Percentiles rank a stretch among this genome's conserved stretches.
Conservation (phyloP, 1,140 invertebrate genomes). For the Drosophila kepulauana region DNA sequence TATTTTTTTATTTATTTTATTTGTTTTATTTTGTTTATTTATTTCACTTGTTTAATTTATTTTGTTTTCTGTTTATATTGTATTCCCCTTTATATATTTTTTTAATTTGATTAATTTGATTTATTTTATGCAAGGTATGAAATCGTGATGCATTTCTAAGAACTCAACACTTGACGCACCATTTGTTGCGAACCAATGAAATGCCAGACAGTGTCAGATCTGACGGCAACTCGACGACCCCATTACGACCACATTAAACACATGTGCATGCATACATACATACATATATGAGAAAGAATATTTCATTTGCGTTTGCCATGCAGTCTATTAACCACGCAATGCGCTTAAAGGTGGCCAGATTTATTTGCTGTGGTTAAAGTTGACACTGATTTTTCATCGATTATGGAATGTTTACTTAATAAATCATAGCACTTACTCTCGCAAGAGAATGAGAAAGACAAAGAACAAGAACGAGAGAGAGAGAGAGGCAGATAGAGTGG, state of each 20-base stretch:
- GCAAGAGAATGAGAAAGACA: background rate
- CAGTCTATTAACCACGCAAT: conserved; percentile 69
- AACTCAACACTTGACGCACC: conserved; percentile 42
- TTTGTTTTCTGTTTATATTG: too few species aligned
- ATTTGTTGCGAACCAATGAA: conserved; percentile 73
- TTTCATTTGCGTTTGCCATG: conserved; percentile 50
- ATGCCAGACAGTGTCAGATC: conserved; percentile 62
- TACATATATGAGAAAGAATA: conserved; percentile 32
- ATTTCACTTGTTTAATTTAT: too few species aligned
- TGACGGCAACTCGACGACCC: conserved; percentile 53
- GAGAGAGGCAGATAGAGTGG: conserved; percentile 20
- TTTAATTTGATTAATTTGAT: too few species aligned
- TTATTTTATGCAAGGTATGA: conserved; percentile 1
- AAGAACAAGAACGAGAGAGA: background rate
- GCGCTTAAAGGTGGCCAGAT: conserved; percentile 67
- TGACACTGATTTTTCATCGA: conserved; percentile 54
- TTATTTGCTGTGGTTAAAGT: conserved; percentile 51
- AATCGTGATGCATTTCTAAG: background rate
- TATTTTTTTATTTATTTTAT: too few species aligned
- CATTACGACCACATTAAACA: conserved; percentile 15
- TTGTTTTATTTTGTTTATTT: too few species aligned
- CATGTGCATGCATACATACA: background rate
- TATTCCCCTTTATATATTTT: too few species aligned
- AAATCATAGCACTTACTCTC: conserved; percentile 51
- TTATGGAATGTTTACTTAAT: conserved; percentile 43